phyloP scores from a whole-genome alignment of 2,888 invertebrate species.

The Synergus gifuensis region DNA sequence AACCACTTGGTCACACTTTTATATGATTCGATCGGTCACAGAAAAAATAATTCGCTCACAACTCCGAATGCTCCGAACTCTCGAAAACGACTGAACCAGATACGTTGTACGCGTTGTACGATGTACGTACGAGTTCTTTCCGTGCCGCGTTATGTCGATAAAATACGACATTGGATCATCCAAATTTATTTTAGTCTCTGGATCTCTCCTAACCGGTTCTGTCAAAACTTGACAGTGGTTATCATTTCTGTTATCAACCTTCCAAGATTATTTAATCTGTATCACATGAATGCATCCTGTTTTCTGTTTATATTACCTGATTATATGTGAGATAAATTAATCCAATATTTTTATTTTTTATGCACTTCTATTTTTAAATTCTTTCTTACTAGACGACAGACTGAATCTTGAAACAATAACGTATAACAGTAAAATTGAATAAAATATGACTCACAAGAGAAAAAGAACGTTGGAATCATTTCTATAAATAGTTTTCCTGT shows the following conservation, averaged over 20 bases:
- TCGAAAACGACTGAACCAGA: slow-evolving; percentile 22
- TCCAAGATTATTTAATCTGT: not conserved
- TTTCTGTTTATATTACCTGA: not conserved
- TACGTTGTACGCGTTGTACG: no score
- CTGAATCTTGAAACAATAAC: not conserved
- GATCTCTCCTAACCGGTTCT: not conserved
- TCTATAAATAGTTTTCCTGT: slow-evolving; percentile 19
- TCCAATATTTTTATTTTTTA: not conserved
- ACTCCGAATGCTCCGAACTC: not conserved
- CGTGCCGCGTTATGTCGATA: slow-evolving; percentile 10
- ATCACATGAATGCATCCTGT: not conserved
- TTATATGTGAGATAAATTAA: not conserved
- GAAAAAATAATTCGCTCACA: not conserved
- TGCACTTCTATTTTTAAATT: no score
- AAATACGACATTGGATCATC: slow-evolving; percentile 11
- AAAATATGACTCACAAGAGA: slow-evolving; percentile 5
- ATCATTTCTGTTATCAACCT: not conserved
- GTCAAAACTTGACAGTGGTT: slow-evolving; percentile 14
- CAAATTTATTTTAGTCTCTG: slow-evolving; percentile 19
- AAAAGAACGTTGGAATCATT: not conserved
- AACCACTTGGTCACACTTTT: not conserved
- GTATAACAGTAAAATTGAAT: not conserved
- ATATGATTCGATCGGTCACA: not conserved
- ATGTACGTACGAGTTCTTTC: not conserved
- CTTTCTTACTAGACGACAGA: no score